Base-by-base conservation (phyloP, 92 coral and sea anemone species). In the Epizoanthus illoricatus region DNA sequence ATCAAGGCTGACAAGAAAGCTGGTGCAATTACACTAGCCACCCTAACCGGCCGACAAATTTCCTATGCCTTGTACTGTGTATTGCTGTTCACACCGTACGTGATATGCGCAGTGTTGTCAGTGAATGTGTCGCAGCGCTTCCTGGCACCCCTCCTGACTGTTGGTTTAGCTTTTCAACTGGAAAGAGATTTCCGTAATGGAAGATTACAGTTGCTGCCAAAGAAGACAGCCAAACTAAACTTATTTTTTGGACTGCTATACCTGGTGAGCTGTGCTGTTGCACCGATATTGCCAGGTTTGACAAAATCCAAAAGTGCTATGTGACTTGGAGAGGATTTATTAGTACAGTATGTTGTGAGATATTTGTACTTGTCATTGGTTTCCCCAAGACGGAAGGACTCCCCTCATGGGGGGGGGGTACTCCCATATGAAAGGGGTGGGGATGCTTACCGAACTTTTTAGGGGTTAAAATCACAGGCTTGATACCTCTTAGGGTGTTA, bases 1-100 rank as follows among this genome's bases (percentile, higher is more conserved):
- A 81, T 96, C 87, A 86, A 89, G 56, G 70, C 88, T 23, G 99
- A 96, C 86, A 83, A 88, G 67, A 86, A 66, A 49, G 94, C 91
- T 23, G 99, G 99, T 11, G 97, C 91, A 18, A 86, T 93, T 15
- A 96, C 99, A 3, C 85, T 96, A 82, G 97, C 99, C 7, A 90
- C 94, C 5, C 73, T 96, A 33, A 79, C 91, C 18, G 99, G 99
- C 18, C 87, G 90, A 54, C 88, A 90, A 75, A 92, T 92, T 5
- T 96, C 99, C 4, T 93, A 88, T 80, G 90, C 87, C 21, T 80
- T 96, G 1, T 96, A 91, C 52, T 85, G 93, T 57, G 68, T 96
- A 10, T 75, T 96, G 45, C 69, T 96, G 16, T 90, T 96, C 41
- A 86, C 99, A 2, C 99, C 99, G 12, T 96, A 96, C 69, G 90